These are phyloP conservation scores for Myotis pilosus DNA, from an alignment of 2,797 vertebrate species.

Conservation along the genomic window DNA sequence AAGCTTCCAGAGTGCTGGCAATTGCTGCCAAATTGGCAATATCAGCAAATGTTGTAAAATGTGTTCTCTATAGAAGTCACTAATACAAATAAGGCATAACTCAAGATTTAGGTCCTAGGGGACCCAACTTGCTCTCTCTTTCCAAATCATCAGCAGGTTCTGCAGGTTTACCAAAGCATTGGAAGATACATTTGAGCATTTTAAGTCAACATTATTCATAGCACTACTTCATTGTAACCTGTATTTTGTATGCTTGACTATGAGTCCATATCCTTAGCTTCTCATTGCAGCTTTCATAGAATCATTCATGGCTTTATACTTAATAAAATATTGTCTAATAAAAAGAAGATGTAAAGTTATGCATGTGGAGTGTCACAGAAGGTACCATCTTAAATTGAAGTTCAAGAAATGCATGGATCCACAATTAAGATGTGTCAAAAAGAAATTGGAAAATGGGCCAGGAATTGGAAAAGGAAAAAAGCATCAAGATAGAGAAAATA, in stretches of 20 bases:
- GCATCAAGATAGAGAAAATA: neutral
- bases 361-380: neutral
- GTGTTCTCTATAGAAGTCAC: neutral
- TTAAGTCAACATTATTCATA: constrained; percentile 21
- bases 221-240: neutral
- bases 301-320: neutral
- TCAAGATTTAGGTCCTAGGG: neutral
- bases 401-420: neutral
- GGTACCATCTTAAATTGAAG: constrained; percentile 5
- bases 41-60: constrained; percentile 19
- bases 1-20: constrained; percentile 24
- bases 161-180: neutral
- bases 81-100: constrained; percentile 47
- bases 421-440: neutral
- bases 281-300: neutral
- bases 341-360: neutral
- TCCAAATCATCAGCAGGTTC: neutral
- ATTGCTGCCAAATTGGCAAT: constrained; percentile 29
- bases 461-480: constrained; percentile 15
- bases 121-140: neutral
- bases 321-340: constrained; percentile 27
- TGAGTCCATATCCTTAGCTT: neutral
- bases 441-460: neutral
- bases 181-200: neutral
- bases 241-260: neutral